Evolutionary conservation across 2,797 vertebrate genomes (phyloP), one percentile per base, ranked within the genome.

Genomic region (Tangara arthus): DNA sequence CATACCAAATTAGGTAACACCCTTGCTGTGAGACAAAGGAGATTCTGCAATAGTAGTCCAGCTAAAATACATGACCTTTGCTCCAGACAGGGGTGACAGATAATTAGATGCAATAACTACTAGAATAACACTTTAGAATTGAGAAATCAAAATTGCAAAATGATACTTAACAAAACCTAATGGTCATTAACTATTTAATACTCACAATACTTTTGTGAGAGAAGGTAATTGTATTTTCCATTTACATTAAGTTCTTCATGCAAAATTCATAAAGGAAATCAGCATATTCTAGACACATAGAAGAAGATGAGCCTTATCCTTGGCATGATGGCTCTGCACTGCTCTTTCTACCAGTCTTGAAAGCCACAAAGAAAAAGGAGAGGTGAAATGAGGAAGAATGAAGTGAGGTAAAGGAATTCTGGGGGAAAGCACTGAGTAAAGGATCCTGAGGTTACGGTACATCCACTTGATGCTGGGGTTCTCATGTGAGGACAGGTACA

Each of bases 71-170:
- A 65, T 61, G 60, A 63, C 71, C 65, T 89, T 91, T 93, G 6
- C 37, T 81, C 57, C 72, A 92, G 68, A 91, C n/a, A 60, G 15
- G 13, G 5, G 39, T 85, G 61, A 56, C 72, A 69, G 65, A 82
- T 61, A 85, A 87, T 89, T 89, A 91, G 23, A 49, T 85, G 61
- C 42, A 94, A 92, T 71, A 57, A 20, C 16, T 92, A 39, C 57
- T 81, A 78, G 57, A 95, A 89, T 68, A 82, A 77, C 68, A 50
- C 22, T 80, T 85, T 55, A 55, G 39, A 80, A 80, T 61, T 93
- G 84, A 91, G 94, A 96, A 96, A 95, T 89, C 75, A 85, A 82
- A 95, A 89, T 93, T 95, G 69, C 89, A 89, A 94, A 96, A 95
- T 72, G 3, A 78, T 93, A 52, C 28, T 89, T 91, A 85, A 88